These are phyloP conservation scores for Mythimna ferrago DNA, from an alignment of 2,888 invertebrate genomes.

Conservation along the genomic window DNA sequence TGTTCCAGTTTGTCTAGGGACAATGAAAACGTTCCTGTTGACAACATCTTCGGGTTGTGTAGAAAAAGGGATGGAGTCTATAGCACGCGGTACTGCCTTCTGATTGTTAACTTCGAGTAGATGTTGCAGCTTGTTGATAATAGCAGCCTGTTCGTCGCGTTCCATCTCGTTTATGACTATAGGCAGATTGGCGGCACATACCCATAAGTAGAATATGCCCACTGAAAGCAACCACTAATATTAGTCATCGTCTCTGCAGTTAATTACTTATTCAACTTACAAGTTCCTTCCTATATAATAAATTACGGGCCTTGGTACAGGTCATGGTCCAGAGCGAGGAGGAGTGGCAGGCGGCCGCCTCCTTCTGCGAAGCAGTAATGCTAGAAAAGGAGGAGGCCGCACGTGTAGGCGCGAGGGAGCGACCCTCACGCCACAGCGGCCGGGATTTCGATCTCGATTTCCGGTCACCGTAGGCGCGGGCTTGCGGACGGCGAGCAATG, in stretches of 20 bases:
- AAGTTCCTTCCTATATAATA: too few species aligned
- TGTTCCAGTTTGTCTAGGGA: slow-evolving; percentile 29
- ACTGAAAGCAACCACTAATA: slow-evolving; percentile 70
- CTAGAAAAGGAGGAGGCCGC: too few species aligned
- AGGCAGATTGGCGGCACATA: slow-evolving; percentile 84
- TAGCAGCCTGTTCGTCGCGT: slow-evolving; percentile 80
- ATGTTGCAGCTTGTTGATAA: slow-evolving; percentile 77
- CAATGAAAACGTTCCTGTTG: slow-evolving; percentile 57
- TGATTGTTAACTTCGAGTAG: slow-evolving; percentile 73
- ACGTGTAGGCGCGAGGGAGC: too few species aligned
- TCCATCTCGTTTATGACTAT: slow-evolving; percentile 85
- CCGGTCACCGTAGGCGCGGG: too few species aligned
- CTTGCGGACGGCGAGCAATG: too few species aligned
- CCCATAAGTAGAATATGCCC: slow-evolving; percentile 86
- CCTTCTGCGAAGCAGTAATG: too few species aligned
- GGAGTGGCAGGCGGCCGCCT: too few species aligned
- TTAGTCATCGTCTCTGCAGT: neutral
- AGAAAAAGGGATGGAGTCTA: slow-evolving; percentile 62
- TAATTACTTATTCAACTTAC: too few species aligned
- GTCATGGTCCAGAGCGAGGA: too few species aligned
- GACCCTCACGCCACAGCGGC: too few species aligned
- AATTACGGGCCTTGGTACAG: too few species aligned
- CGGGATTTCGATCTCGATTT: too few species aligned
- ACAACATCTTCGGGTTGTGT: slow-evolving; percentile 39
- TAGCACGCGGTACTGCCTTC: slow-evolving; percentile 42